Base-by-base conservation (phyloP, 2,888 invertebrate species). In the Parnassius apollo region DNA sequence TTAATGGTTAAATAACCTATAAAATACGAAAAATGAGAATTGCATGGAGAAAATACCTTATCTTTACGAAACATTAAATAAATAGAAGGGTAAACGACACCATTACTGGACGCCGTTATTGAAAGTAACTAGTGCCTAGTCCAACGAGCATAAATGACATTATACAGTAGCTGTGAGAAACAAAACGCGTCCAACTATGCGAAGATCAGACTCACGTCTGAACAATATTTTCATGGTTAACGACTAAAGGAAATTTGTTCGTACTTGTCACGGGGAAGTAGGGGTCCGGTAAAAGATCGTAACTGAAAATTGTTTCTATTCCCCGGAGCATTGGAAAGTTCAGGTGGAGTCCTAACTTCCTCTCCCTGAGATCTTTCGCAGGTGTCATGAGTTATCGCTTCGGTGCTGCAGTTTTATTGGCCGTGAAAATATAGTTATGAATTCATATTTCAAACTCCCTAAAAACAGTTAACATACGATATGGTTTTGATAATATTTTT, bases 241-340 rank as follows among this genome's bases (percentile, higher is more conserved):
- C 82, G 81, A 78, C 78, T 70, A 73, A 70, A 75, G 74, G 77
- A 78, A 82, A 80, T 81, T 82, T 77, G 78, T 78, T 77, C 75
- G 66, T 75, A 72, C 75, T 77, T 78, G 81, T 77, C 80, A 74
- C 70, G 71, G 65, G 66, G 69, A 72, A 69, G 66, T 67, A 67
- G 64, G 69, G 71, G 69, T 71, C 69, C 68, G 63, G 69, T 61
- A 66, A 67, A 72, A 70, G 70, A 69, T 70, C 83, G 83, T 82
- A 82, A 83, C 82, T 84, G 86, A 80, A 87, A 88, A 87, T 86
- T 87, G 86, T 87, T 84, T 82, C 73, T 66, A 75, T 76, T 71
- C 81, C 82, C 85, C 65, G 75, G 82, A 76, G 69, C 70, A 69
- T 71, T 74, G 72, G 73, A 66, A 73, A 69, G 66, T 69, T 72